Percentiles rank a stretch among this genome's conserved stretches.
Evolutionary conservation across 2,797 vertebrate species (phyloP).

Genomic region (Sebastes alutus): DNA sequence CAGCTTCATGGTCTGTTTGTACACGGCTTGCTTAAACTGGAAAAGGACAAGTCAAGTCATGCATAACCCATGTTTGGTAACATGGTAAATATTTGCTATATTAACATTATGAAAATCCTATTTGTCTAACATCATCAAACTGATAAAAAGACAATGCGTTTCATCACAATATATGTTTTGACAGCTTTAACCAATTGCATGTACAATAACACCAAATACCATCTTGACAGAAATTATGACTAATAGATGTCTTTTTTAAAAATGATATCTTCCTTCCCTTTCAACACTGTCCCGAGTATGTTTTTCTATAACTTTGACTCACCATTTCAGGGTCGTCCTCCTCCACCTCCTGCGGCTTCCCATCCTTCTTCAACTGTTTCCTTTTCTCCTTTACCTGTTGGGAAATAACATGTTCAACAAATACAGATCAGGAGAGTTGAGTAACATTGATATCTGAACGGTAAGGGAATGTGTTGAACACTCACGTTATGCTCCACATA

Average conservation of each 20-base stretch:
- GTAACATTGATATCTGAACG: background rate
- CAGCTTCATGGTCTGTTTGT: conserved; percentile 99
- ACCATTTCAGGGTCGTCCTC: conserved; percentile 96
- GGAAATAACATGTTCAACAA: background rate
- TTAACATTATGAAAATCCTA: background rate
- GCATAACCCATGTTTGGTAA: background rate
- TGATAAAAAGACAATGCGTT: background rate
- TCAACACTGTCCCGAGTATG: background rate
- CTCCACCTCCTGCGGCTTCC: conserved; percentile 88
- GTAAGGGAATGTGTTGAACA: background rate
- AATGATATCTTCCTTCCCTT: background rate
- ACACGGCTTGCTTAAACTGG: conserved; percentile 96
- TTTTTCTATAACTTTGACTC: conserved; percentile 33
- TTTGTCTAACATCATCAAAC: background rate
- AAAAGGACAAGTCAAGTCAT: background rate
- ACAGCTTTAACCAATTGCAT: background rate
- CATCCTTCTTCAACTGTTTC: conserved; percentile 97
- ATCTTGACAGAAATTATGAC: background rate
- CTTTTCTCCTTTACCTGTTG: conserved; percentile 93
- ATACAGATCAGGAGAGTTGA: background rate
- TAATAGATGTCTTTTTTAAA: background rate
- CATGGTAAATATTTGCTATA: background rate
- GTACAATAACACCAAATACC: background rate
- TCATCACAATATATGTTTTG: background rate
- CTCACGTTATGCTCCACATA: conserved; percentile 97